Evolutionary conservation across 1,140 invertebrate genomes (phyloP).

Genomic region (Drosophila lacertosa): DNA sequence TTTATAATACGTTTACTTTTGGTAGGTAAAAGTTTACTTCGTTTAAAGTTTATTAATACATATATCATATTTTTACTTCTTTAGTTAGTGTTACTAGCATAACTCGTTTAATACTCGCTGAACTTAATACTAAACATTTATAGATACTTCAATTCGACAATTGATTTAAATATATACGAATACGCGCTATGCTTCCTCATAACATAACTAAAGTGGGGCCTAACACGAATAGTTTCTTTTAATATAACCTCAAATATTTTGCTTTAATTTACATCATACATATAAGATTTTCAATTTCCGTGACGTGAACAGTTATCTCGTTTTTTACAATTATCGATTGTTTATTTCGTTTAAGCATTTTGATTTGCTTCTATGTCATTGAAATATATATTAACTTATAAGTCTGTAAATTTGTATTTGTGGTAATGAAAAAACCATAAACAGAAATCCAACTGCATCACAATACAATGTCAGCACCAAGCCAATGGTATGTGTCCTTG

Average conservation of each 20-base stretch:
- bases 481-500: neutral
- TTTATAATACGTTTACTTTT: conserved; percentile 54
- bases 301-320: conserved; percentile 19
- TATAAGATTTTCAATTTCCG: neutral
- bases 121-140: conserved; percentile 77
- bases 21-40: conserved; percentile 46
- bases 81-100: conserved; percentile 11
- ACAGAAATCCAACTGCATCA: conserved; percentile 10
- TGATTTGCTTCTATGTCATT: conserved; percentile 9
- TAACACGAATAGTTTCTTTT: conserved; percentile 44
- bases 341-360: neutral
- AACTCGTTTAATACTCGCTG: conserved; percentile 19
- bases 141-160: conserved; percentile 80
- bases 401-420: conserved; percentile 33
- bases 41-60: conserved; percentile 51
- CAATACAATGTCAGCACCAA: neutral
- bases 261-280: neutral
- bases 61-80: conserved; percentile 35
- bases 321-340: conserved; percentile 51
- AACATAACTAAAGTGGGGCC: conserved; percentile 50
- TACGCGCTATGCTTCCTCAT: conserved; percentile 45
- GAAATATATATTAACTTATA: conserved; percentile 3
- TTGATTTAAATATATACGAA: conserved; percentile 64
- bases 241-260: conserved; percentile 42
- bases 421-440: conserved; percentile 10